These are phyloP conservation scores for Lophura nycthemera DNA, from an alignment of 2,113 vertebrate species.

Conservation along the genomic window DNA sequence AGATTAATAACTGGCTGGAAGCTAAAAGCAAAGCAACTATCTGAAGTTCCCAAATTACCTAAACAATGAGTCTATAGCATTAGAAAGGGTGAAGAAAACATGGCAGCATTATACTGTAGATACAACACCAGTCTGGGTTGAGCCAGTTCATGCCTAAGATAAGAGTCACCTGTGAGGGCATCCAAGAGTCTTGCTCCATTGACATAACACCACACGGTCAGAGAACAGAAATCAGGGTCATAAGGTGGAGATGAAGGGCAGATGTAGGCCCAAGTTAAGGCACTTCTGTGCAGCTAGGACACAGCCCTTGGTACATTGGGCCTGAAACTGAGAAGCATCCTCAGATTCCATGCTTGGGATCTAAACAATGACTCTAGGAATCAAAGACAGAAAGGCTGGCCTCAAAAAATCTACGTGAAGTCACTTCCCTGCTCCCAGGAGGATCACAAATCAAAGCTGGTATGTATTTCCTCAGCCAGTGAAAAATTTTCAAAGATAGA, in stretches of 20 bases:
- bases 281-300: rapidly evolving
- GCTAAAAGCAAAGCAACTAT: not conserved
- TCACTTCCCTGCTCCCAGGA: not conserved
- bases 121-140: not conserved
- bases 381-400: not conserved
- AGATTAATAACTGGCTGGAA: not conserved
- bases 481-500: not conserved
- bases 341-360: not conserved
- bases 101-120: not conserved
- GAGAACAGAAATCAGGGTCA: not conserved
- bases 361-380: not conserved
- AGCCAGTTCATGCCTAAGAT: not conserved
- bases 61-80: not conserved
- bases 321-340: not conserved
- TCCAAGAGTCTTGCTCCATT: not conserved
- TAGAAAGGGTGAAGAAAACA: not conserved
- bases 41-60: not conserved
- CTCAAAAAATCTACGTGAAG: not conserved
- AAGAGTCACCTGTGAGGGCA: not conserved
- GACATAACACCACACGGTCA: not conserved
- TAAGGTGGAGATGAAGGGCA: not conserved
- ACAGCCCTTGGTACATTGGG: rapidly evolving
- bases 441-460: not conserved
- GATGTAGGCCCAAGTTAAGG: not conserved
- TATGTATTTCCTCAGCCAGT: not conserved